Conservation (phyloP, 2,797 vertebrate species). For the Leuciscus waleckii region DNA sequence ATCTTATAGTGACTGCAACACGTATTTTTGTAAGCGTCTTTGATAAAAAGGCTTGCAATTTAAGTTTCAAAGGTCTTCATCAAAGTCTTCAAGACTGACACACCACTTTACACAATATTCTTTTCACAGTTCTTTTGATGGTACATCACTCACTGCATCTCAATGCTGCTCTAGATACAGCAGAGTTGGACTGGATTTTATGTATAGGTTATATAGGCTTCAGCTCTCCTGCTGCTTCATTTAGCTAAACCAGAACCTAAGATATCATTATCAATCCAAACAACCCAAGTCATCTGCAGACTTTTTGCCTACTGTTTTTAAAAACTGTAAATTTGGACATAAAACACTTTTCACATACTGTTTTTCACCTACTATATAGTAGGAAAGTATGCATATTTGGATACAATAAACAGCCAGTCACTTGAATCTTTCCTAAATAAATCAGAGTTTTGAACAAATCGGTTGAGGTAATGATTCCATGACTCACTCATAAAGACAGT, state of each 20-base stretch:
- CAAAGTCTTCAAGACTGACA: conserved; percentile 21
- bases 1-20: neutral
- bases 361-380: neutral
- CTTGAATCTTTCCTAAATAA: neutral
- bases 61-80: neutral
- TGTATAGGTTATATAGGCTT: neutral
- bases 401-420: neutral
- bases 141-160: conserved; percentile 7
- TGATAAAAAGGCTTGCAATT: neutral
- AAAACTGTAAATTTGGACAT: neutral
- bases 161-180: neutral
- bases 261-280: conserved; percentile 23
- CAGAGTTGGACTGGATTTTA: neutral
- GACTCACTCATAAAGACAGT: neutral
- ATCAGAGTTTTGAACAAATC: neutral
- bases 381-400: neutral
- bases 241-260: conserved; percentile 8
- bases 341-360: neutral
- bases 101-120: conserved; percentile 4
- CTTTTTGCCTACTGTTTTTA: neutral
- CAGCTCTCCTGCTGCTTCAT: conserved; percentile 3
- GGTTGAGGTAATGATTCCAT: neutral
- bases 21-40: neutral
- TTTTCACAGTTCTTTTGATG: conserved; percentile 16
- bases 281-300: neutral